Percentiles rank a stretch among this genome's conserved stretches.
Evolutionary conservation across 2,888 invertebrate species (phyloP).

Genomic region (Philereme vetulata): DNA sequence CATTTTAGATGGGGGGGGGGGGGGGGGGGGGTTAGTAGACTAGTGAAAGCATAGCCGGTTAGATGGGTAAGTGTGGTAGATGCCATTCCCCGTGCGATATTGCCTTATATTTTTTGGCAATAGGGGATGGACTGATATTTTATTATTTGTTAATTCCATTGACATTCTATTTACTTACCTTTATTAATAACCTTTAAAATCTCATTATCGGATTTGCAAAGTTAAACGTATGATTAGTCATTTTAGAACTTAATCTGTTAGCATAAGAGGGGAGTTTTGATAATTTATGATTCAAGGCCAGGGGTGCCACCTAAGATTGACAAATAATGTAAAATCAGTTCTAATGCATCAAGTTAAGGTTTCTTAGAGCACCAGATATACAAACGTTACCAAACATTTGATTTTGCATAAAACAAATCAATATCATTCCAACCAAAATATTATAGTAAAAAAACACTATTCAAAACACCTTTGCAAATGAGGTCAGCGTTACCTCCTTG

Average conservation of each 20-base stretch:
- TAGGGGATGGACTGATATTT: not conserved
- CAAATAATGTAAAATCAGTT: not conserved
- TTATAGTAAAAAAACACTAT: too few relatives aligned
- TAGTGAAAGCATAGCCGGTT: too few relatives aligned
- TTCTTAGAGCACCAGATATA: too few relatives aligned
- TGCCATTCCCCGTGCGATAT: too few relatives aligned
- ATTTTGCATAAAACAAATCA: too few relatives aligned
- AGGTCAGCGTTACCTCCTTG: too few relatives aligned
- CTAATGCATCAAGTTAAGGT: not conserved
- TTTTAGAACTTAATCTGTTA: constrained; percentile 34
- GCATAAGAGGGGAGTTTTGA: constrained; percentile 32
- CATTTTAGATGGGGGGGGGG: too few relatives aligned
- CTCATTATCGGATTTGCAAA: constrained; percentile 53
- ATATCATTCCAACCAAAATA: too few relatives aligned
- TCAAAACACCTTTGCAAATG: too few relatives aligned
- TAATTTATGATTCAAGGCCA: constrained; percentile 48
- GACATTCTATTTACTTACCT: constrained; percentile 40
- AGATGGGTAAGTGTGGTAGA: too few relatives aligned
- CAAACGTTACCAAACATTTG: too few relatives aligned
- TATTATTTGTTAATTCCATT: not conserved
- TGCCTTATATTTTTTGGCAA: not conserved
- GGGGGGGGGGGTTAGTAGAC: too few relatives aligned
- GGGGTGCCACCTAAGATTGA: constrained; percentile 13
- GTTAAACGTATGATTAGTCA: constrained; percentile 34
- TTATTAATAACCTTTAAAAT: constrained; percentile 55